Percentiles rank a stretch among this genome's conserved stretches.
Conservation (phyloP, 35 echinoderm and acorn worm species). For the Apostichopus parvimensis region DNA sequence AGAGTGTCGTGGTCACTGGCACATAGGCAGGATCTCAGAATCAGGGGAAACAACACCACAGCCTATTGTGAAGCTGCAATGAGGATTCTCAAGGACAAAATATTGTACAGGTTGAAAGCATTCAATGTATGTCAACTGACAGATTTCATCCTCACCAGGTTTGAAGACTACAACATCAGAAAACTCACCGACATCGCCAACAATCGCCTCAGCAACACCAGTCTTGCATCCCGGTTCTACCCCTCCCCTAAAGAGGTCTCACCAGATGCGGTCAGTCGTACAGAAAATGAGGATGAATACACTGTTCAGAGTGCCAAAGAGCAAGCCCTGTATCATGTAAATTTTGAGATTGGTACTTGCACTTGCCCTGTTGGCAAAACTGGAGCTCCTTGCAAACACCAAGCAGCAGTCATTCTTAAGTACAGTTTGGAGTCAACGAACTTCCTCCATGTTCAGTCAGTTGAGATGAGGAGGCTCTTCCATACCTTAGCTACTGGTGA, state of each 20-base stretch:
- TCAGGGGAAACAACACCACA: conserved; percentile 67
- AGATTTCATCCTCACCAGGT: conserved; percentile 66
- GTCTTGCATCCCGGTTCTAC: not conserved
- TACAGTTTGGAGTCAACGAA: conserved; percentile 27
- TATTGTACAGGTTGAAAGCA: conserved; percentile 50
- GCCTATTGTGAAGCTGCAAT: conserved; percentile 68
- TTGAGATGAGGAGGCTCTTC: not conserved
- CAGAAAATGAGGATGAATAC: not conserved
- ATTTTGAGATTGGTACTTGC: conserved; percentile 42
- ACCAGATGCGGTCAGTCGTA: too few species aligned
- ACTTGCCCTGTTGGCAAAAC: conserved; percentile 56
- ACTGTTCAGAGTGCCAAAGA: conserved; percentile 27
- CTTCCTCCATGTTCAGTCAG: conserved; percentile 30
- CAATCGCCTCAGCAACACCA: not conserved
- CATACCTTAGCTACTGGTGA: conserved; percentile 29
- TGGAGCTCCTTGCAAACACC: conserved; percentile 65
- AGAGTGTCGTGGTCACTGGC: conserved; percentile 50
- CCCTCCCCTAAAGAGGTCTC: not conserved
- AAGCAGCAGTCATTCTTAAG: conserved; percentile 51
- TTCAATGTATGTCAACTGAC: conserved; percentile 60
- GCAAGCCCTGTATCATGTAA: conserved; percentile 16
- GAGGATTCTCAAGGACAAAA: conserved; percentile 69
- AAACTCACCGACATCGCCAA: conserved; percentile 46
- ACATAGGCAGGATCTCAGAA: conserved; percentile 1
- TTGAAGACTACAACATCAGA: conserved; percentile 58